These are phyloP conservation scores for Parasteatoda lunata DNA, from an alignment of 2,888 invertebrate genomes.

Conservation along the genomic window DNA sequence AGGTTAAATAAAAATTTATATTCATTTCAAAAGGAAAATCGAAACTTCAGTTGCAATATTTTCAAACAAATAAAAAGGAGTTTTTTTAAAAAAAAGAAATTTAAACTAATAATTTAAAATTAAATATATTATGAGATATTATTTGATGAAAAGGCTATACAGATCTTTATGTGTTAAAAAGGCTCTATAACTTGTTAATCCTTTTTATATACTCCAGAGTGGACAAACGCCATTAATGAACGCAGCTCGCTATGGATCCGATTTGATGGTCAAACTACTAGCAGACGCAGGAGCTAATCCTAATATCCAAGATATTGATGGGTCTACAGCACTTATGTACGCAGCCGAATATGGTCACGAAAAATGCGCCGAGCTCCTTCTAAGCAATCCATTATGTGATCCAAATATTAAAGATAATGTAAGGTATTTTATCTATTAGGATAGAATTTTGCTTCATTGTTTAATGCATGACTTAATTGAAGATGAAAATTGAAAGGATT, in stretches of 20 bases:
- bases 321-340: slow-evolving; percentile 93
- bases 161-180: too few species aligned
- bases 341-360: slow-evolving; percentile 94
- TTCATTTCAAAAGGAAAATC: too few species aligned
- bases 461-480: background rate
- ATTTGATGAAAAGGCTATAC: too few species aligned
- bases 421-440: slow-evolving; percentile 73
- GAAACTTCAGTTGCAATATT: too few species aligned
- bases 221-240: slow-evolving; percentile 94
- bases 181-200: too few species aligned
- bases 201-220: slow-evolving; percentile 78
- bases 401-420: slow-evolving; percentile 86
- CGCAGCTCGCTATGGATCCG: slow-evolving; percentile 89
- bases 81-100: too few species aligned
- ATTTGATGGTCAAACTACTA: slow-evolving; percentile 86
- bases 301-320: slow-evolving; percentile 88
- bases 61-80: too few species aligned
- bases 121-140: too few species aligned
- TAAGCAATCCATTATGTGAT: slow-evolving; percentile 87
- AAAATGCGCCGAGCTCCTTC: slow-evolving; percentile 85
- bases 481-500: too few species aligned
- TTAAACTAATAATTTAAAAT: too few species aligned
- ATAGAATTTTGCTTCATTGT: background rate
- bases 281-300: slow-evolving; percentile 88
- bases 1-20: too few species aligned